Evolutionary conservation across 2,113 vertebrate genomes (phyloP).

Genomic region (Perca flavescens): DNA sequence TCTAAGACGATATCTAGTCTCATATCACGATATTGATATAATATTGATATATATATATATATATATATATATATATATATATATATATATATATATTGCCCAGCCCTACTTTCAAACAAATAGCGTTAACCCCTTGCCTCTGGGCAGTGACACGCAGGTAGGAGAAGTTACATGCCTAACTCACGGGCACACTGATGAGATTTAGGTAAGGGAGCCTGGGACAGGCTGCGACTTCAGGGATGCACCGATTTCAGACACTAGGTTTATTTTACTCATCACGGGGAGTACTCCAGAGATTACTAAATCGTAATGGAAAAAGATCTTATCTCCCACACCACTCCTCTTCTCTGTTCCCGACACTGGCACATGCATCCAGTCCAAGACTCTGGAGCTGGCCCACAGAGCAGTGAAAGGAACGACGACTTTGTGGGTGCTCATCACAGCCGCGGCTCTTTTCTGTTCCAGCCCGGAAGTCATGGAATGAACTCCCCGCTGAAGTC

Average conservation of each 20-base stretch:
- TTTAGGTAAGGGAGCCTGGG: neutral
- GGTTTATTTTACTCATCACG: neutral
- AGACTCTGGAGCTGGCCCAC: neutral
- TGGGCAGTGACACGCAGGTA: neutral
- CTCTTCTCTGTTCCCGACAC: neutral
- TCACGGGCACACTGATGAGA: neutral
- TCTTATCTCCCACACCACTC: neutral
- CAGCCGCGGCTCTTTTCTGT: neutral
- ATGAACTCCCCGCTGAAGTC: neutral
- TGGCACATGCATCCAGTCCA: neutral
- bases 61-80: too few relatives aligned
- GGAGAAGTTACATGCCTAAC: neutral
- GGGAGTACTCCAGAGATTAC: neutral
- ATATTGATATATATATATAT: too few relatives aligned
- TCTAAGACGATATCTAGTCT: too few relatives aligned
- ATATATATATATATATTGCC: too few relatives aligned
- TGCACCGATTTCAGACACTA: fast-evolving
- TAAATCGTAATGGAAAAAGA: neutral
- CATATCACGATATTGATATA: too few relatives aligned
- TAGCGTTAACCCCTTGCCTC: neutral
- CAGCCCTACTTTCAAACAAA: neutral
- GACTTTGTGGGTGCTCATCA: neutral
- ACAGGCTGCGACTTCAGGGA: neutral
- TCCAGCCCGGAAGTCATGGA: neutral
- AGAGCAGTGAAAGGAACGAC: too few relatives aligned